Conservation (phyloP, 53 echinoderm and acorn worm species). For the Crossaster papposus region DNA sequence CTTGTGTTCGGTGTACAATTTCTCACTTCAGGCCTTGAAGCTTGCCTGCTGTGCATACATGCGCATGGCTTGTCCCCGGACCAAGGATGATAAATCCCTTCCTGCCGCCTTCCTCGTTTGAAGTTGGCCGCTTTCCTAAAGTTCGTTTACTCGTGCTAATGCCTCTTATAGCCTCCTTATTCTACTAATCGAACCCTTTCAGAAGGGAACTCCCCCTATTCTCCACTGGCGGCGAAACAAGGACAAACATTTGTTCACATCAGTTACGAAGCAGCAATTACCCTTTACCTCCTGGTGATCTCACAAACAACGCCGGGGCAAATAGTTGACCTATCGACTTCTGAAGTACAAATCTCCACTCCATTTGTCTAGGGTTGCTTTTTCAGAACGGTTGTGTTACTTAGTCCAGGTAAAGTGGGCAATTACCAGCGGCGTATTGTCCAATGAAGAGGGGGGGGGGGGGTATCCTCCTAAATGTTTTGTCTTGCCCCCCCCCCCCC, state of each 20-base stretch:
- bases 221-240: conserved; percentile 10
- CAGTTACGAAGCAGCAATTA: conserved; percentile 30
- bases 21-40: conserved; percentile 16
- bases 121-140: conserved; percentile 8
- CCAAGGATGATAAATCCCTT: neutral
- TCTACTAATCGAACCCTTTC: neutral
- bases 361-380: conserved; percentile 23
- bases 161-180: neutral
- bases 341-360: neutral
- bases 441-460: neutral
- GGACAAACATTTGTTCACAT: conserved; percentile 20
- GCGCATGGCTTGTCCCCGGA: neutral
- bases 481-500: too few relatives aligned
- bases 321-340: neutral
- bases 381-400: conserved; percentile 14
- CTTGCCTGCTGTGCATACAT: neutral
- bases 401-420: conserved; percentile 45
- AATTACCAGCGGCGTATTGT: conserved; percentile 37
- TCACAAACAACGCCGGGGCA: conserved; percentile 23
- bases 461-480: too few relatives aligned
- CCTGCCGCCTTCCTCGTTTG: conserved; percentile 7
- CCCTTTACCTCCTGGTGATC: neutral
- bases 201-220: neutral
- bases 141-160: conserved; percentile 16
- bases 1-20: neutral